A percentile compares a stretch with the other conserved stretches of the same genome.
Evolutionary conservation across 2,888 invertebrate genomes (phyloP).

Genomic region (Dryobotodes eremita): DNA sequence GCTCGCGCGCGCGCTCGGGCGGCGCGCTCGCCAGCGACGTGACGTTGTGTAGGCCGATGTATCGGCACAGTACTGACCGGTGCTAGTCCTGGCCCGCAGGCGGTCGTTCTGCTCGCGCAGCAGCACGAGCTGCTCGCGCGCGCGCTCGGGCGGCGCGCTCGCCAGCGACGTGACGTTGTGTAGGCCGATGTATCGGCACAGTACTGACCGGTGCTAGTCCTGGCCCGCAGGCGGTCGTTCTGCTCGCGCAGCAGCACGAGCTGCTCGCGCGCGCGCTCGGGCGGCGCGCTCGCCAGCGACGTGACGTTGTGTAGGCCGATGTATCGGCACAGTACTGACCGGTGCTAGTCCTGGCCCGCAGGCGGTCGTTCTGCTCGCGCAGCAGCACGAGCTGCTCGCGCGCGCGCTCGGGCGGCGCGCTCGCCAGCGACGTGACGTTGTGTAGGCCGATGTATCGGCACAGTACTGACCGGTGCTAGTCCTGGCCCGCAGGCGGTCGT

Average conservation of each 20-base stretch:
- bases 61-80: not conserved
- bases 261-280: slow-evolving; percentile 3
- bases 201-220: slow-evolving; percentile 4
- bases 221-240: slow-evolving; percentile 70
- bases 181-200: not conserved
- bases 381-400: slow-evolving; percentile 58
- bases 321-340: not conserved
- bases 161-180: slow-evolving; percentile 52
- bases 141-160: slow-evolving; percentile 51
- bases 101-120: slow-evolving; percentile 73
- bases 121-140: slow-evolving; percentile 52
- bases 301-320: not conserved
- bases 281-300: slow-evolving; percentile 63
- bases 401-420: slow-evolving; percentile 36
- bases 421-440: slow-evolving; percentile 60
- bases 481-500: slow-evolving; percentile 69
- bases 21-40: slow-evolving; percentile 63
- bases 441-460: not conserved
- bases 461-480: not conserved
- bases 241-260: slow-evolving; percentile 70
- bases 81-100: slow-evolving; percentile 54
- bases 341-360: slow-evolving; percentile 48
- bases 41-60: not conserved
- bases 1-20: not conserved
- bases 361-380: slow-evolving; percentile 73